Evolutionary conservation across 2,888 invertebrate species (phyloP), one percentile per base, ranked within the genome.

Genomic region (Meghimatium bilineatum): DNA sequence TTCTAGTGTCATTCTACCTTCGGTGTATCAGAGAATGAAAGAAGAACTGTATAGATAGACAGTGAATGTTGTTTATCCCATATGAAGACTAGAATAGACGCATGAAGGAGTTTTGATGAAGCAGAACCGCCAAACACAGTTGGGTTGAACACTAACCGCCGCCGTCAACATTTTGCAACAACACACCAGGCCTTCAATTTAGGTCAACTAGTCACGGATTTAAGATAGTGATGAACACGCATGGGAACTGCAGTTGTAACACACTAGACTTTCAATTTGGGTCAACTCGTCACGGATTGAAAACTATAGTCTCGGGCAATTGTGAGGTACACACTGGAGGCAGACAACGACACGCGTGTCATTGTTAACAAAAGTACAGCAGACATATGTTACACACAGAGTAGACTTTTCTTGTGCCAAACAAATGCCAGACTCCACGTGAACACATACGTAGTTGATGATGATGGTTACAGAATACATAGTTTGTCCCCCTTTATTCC

Each of bases 141-240:
- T 12, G 10, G 36, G 69, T 32, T 69, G 34, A 69, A 29, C 69
- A 12, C 34, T 1, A 2, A 8, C 10, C 17, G 69, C 34, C 6
- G 32, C 34, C 69, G 6, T 2, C 1, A 14, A 34, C 6, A 2
- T n/a, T n/a, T 29, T n/a, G 10, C 56, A 17, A 56, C 38, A 26
- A 71, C 71, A 71, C 71, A 38, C n/a, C n/a, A 26, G 38, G 38
- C 20, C 20, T 26, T 36, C 38, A 38, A 71, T 38, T 23, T 71
- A 38, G 71, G 71, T 71, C 36, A n/a, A 8, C 38, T 38, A 38
- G 71, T 71, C 71, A 71, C 71, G 38, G 71, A 26, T 20, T 71
- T 2, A 26, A 36, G 38, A 38, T 71, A 44, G 44, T 12, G 44
- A 44, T 5, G 6, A 8, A 44, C 44, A 44, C 44, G 44, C 12